These are phyloP conservation scores for Mormyrops boulengeri DNA, from an alignment of 2,797 vertebrate genomes.

Conservation along the genomic window DNA sequence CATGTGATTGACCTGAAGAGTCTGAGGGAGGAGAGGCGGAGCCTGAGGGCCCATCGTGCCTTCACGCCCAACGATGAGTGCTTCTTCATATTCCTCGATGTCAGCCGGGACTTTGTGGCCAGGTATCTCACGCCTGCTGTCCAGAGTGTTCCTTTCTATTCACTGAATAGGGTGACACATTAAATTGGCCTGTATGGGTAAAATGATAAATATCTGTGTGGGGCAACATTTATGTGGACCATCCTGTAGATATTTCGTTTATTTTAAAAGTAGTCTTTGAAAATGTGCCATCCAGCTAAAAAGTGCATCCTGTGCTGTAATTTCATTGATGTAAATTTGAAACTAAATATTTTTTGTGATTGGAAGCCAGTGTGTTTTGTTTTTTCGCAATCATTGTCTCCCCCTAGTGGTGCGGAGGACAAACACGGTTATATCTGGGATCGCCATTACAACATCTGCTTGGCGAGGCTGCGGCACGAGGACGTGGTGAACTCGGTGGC, in stretches of 20 bases:
- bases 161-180: neutral
- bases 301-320: neutral
- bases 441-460: conserved; percentile 92
- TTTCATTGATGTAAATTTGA: neutral
- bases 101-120: conserved; percentile 94
- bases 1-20: conserved; percentile 92
- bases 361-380: neutral
- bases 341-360: neutral
- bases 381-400: neutral
- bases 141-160: neutral
- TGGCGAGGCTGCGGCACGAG: conserved; percentile 83
- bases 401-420: conserved; percentile 82
- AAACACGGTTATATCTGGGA: conserved; percentile 98
- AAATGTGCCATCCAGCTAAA: neutral
- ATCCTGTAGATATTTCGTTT: neutral
- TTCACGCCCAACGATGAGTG: conserved; percentile 94
- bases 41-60: conserved; percentile 82
- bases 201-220: neutral
- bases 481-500: conserved; percentile 96
- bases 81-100: conserved; percentile 95
- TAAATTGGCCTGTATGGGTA: neutral
- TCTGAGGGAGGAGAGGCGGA: conserved; percentile 80
- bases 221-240: neutral
- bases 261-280: neutral
- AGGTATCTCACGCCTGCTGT: conserved; percentile 62